Base-by-base conservation (phyloP, 2,797 vertebrate species). In the Percopsis omiscomaycus region DNA sequence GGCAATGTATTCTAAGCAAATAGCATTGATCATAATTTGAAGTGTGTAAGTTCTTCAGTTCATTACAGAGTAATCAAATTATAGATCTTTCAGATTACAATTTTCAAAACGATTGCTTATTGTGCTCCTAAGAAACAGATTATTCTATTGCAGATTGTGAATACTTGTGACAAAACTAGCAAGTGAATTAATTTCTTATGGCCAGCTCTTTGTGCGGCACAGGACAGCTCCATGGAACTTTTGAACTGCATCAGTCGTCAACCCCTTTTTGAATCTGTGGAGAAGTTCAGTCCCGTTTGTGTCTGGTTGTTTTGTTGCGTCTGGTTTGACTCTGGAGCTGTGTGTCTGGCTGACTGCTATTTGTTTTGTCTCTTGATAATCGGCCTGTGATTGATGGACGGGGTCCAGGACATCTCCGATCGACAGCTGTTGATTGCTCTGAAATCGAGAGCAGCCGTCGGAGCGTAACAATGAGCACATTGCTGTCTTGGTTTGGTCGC, bases 401-500 rank as follows among this genome's bases (percentile, higher is more conserved):
- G 64, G 68, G 82, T 92, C 93, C 92, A 94, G 91, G 91, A 93
- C 92, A 91, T 92, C 91, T 93, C 85, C 90, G 86, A 93, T 93
- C 90, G 91, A 93, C 92, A 93, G 93, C 92, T 93, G 92, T 92
- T 93, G 93, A 93, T 93, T 90, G 91, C 92, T 93, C 87, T 89
- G 89, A 90, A 92, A 92, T 91, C 87, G 89, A 91, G 89, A 89
- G 86, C 87, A 88, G 89, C 92, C 89, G 90, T 91, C 91, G 84
- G 87, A 92, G 92, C 90, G 91, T 91, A 93, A 92, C 92, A 91
- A 92, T 91, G 90, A 92, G 91, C 91, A 93, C 92, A 92, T 90
- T 91, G 92, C 90, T 88, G 83, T 91, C 79, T 88, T 88, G 83
- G 87, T 87, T 91, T 84, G 80, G 89, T 85, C 80, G 82, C 83